A percentile compares a stretch with the other conserved stretches of the same genome.
Conservation (phyloP, 2,888 invertebrate species). For the Acronicta aceris region DNA sequence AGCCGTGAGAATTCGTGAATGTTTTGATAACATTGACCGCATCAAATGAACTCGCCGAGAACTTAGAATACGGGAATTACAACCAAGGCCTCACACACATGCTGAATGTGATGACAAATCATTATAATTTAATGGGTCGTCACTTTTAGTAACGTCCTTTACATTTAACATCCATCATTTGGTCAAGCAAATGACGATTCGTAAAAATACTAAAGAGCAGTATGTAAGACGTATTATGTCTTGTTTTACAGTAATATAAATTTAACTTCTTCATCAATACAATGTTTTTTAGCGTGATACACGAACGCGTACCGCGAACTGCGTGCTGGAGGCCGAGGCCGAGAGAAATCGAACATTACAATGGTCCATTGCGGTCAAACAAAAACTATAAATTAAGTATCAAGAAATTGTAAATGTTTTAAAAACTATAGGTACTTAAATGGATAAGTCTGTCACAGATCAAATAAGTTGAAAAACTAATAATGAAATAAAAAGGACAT, state of each 20-base stretch:
- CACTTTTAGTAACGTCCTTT: not conserved
- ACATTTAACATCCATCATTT: too few relatives aligned
- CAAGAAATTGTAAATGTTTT: not conserved
- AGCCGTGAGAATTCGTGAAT: conserved; percentile 74
- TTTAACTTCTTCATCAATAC: conserved; percentile 10
- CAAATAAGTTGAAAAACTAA: not conserved
- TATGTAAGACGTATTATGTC: not conserved
- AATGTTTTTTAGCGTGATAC: conserved; percentile 64
- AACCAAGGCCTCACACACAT: not conserved
- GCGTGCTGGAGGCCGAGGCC: conserved; percentile 80
- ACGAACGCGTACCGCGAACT: conserved; percentile 64
- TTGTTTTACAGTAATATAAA: not conserved
- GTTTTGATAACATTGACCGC: conserved; percentile 74
- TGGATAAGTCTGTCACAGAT: too few relatives aligned
- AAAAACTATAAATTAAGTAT: conserved; percentile 12
- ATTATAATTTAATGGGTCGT: not conserved
- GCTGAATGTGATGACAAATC: not conserved
- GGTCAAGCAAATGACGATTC: not conserved
- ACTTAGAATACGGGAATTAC: conserved; percentile 7
- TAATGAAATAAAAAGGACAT: not conserved
- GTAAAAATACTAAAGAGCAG: not conserved
- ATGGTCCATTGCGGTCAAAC: conserved; percentile 42
- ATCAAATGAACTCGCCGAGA: conserved; percentile 15
- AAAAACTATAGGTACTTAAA: not conserved
- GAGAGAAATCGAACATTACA: conserved; percentile 79